Conservation (phyloP, 92 coral and sea anemone species). For the Plumapathes pennacea region DNA sequence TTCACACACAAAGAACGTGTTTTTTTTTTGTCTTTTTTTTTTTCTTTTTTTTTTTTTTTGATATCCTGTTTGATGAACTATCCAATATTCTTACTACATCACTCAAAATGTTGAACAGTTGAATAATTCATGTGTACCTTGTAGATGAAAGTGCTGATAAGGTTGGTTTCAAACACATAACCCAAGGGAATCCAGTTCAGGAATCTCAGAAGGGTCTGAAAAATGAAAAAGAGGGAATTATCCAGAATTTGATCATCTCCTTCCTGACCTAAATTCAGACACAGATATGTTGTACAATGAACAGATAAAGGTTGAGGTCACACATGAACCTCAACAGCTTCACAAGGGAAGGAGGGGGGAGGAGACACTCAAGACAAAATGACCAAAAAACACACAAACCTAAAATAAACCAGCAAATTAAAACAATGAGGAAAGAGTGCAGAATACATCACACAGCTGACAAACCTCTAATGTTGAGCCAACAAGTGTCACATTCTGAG, state of each 20-base stretch:
- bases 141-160: constrained; percentile 89
- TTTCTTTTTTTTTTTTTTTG: too few species aligned
- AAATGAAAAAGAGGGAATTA: neutral
- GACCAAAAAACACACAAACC: too few species aligned
- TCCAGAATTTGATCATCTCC: too few species aligned
- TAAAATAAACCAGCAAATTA: neutral
- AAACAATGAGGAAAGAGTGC: too few species aligned
- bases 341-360: too few species aligned
- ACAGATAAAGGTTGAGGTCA: too few species aligned
- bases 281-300: too few species aligned
- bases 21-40: too few species aligned
- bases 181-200: constrained; percentile 99
- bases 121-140: constrained; percentile 62
- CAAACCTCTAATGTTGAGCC: constrained; percentile 91
- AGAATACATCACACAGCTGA: neutral
- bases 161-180: constrained; percentile 95
- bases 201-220: constrained; percentile 82
- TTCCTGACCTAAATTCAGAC: too few species aligned
- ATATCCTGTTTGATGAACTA: too few species aligned
- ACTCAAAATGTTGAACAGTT: neutral
- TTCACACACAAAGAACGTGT: neutral
- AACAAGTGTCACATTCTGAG: constrained; percentile 91
- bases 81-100: neutral
- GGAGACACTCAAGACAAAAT: too few species aligned
- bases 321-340: too few species aligned